Base-by-base conservation (phyloP, 2,888 invertebrate species). In the Opisthograptis luteolata region DNA sequence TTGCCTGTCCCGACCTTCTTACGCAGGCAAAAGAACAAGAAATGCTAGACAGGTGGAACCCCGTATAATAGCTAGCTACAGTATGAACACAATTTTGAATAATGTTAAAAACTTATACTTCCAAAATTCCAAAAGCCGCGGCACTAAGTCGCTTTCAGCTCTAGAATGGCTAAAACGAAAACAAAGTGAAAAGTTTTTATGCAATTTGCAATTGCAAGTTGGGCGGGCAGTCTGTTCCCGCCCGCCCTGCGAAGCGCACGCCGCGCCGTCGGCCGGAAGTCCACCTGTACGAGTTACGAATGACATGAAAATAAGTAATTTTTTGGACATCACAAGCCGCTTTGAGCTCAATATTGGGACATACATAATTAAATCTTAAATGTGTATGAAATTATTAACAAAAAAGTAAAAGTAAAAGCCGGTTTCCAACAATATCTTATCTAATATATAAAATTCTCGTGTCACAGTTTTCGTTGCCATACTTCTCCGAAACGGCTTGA, bases 171-270 rank as follows among this genome's bases (percentile, higher is more conserved):
- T 60, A 54, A 50, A 66, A 56, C 57, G 30, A 30, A 41, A 32
- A 14, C 24, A 15, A 15, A 41, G 30, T 36, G 22, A 36, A 37
- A 37, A 43, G 32, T 47, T 40, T 40, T 20, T 8, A 41, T 32
- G 24, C 41, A 40, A 40, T 25, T 62, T 72, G 76, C 76, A 75
- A 60, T 48, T 76, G 76, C 72, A 73, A 51, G 34, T 47, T 55
- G 56, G 52, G 48, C 48, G 52, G 55, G 12, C 78, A 79, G 79
- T 80, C 43, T 44, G 48, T 55, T 56, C 43, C 66, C 68, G 73
- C 71, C 79, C 81, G 80, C 80, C 79, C 61, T 62, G 60, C 60
- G 30, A 69, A 66, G 48, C 76, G 79, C 76, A 79, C 81, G 79
- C 70, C 10, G 24, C 3, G 65, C 70, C 81, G 79, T 71, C 10